Base-by-base conservation (phyloP, 35 echinoderm and acorn worm species). In the Anneissia japonica region DNA sequence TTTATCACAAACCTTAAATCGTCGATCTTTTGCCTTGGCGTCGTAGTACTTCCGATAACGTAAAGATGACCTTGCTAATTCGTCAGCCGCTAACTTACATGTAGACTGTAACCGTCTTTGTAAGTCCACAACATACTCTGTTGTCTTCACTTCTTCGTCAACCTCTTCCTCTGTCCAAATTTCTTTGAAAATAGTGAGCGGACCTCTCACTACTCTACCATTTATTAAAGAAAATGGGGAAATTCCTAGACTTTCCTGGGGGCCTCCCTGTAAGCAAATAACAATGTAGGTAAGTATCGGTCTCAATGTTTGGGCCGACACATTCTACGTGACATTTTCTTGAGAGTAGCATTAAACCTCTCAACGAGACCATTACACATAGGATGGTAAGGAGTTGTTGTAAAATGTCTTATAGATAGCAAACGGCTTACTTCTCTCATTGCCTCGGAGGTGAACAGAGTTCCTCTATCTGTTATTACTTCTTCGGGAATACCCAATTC, bases 341-440 rank as follows among this genome's bases (percentile, higher is more conserved):
- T 89, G 7, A 82, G 39, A 1, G 86, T 93, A 1, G 80, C 91
- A 82, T 90, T 89, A 45, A 89, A 93, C 17, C 39, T 45, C 39
- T 89, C 91, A 14, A 79, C 45, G 19, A 86, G 51, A 21, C 90
- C 83, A 45, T 88, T 92, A n/a, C 83, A 88, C 43, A 89, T 87
- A 0, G 82, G 86, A 45, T 92, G 94, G 81, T 92, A 89, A 4
- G 93, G 84, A 6, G 90, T 81, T 0, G 90, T 90, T 9, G 76
- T 74, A 4, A 89, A 35, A 26, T 89, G 87, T n/a, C 73, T 89
- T 0, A 92, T 56, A 3, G 14, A 31, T 28, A 89, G 46, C 1
- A 89, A 33, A 3, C 79, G 46, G 0, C 77, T 19, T 30, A 86
- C 36, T 16, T 96, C 90, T 34, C 74, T 92, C 90, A 91, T 95